A percentile compares a stretch with the other conserved stretches of the same genome.
These are phyloP conservation scores for Heliothis peltigera DNA, from an alignment of 2,888 invertebrate species.

Conservation along the genomic window DNA sequence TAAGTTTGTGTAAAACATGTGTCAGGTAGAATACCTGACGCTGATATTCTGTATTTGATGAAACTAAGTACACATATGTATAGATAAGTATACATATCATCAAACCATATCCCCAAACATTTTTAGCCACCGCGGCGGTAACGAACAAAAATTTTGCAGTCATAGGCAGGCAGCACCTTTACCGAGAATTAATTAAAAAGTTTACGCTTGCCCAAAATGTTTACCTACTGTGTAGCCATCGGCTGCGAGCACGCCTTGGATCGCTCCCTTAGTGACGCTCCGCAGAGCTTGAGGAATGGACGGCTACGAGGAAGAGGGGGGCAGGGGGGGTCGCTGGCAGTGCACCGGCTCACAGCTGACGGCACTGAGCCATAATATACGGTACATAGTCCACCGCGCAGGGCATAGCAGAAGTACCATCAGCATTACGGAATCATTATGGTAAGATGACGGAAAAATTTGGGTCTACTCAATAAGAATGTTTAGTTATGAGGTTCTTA, in stretches of 20 bases:
- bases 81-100: too few species aligned
- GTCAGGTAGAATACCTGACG: too few species aligned
- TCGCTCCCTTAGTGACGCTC: constrained; percentile 70
- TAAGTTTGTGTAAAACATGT: too few species aligned
- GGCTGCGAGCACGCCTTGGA: constrained; percentile 52
- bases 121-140: constrained; percentile 7
- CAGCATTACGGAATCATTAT: neutral
- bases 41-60: too few species aligned
- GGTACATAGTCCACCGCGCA: constrained; percentile 48
- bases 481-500: neutral
- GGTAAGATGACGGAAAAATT: neutral
- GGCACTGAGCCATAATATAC: constrained; percentile 65
- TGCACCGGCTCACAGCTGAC: constrained; percentile 73
- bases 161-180: constrained; percentile 34
- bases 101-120: constrained; percentile 20
- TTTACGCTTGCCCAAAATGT: constrained; percentile 57
- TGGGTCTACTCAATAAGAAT: neutral
- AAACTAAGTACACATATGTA: too few species aligned
- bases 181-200: constrained; percentile 64
- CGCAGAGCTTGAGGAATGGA: constrained; percentile 73
- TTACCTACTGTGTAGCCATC: constrained; percentile 52
- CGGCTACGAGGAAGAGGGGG: constrained; percentile 47
- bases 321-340: constrained; percentile 55
- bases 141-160: constrained; percentile 25
- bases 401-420: constrained; percentile 31